These are phyloP conservation scores for Bacillus rossius DNA, from an alignment of 1,140 invertebrate species.

Conservation along the genomic window DNA sequence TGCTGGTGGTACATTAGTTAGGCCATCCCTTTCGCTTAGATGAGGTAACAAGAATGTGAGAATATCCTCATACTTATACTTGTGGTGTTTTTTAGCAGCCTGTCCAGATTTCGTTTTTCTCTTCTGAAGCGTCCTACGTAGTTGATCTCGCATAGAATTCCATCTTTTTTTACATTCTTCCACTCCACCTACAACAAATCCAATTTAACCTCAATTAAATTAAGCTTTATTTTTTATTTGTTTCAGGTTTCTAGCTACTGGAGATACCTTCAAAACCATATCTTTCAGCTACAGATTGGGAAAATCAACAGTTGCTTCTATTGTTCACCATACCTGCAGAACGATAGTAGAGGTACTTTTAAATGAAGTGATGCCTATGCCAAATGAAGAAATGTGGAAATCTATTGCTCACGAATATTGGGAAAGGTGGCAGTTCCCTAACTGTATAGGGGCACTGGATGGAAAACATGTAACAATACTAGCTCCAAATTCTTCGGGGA, in stretches of 20 bases:
- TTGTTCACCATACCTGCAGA: conserved; percentile 9
- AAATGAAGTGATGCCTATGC: conserved; percentile 8
- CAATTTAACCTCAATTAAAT: neutral
- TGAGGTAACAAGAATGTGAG: conserved; percentile 14
- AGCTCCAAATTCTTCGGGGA: too few relatives aligned
- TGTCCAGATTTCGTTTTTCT: conserved; percentile 17
- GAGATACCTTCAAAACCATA: conserved; percentile 19
- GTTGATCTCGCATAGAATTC: conserved; percentile 18
- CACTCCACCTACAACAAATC: conserved; percentile 10
- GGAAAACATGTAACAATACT: conserved; percentile 6
- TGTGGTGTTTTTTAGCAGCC: conserved; percentile 8
- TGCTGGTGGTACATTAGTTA: conserved; percentile 14
- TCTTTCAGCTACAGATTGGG: conserved; percentile 17
- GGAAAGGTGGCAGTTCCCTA: conserved; percentile 6
- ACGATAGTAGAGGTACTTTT: conserved; percentile 6
- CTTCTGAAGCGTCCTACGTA: conserved; percentile 16
- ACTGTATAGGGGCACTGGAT: conserved; percentile 10
- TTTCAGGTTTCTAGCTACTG: conserved; percentile 15
- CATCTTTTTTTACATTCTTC: conserved; percentile 18
- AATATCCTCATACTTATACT: conserved; percentile 15
- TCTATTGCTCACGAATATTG: neutral
- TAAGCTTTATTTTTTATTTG: conserved; percentile 12
- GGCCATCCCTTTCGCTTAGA: conserved; percentile 11
- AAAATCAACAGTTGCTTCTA: conserved; percentile 12
- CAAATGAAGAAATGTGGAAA: conserved; percentile 5